Base-by-base conservation (phyloP, 1,140 invertebrate genomes). In the Saccostrea glomerata region DNA sequence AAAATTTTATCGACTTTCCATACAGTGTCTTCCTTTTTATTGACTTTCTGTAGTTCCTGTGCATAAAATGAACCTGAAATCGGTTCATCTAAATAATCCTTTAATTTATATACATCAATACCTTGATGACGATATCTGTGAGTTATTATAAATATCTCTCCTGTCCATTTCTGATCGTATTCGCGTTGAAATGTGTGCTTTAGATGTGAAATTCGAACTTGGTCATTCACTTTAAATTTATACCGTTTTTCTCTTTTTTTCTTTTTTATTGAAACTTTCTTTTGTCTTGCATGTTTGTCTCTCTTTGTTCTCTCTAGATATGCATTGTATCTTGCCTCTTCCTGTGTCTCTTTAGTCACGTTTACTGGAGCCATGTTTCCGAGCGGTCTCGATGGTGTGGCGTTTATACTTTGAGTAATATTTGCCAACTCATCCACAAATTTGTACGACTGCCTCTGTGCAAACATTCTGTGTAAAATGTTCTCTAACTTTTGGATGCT, bases 111-210 rank as follows among this genome's bases (percentile, higher is more conserved):
- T 70, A 70, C 66, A 11, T 25, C 66, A 70, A 70, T 30, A 23
- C 66, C 25, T 70, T 70, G n/a, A 70, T 73, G 55, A 47, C 82
- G 13, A 88, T 30, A 58, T 85, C 66, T 66, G 77, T 88, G 12
- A 47, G 47, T 82, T 17, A 88, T 63, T 30, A 55, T 40, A 40
- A 88, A 88, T 40, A 85, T 40, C 30, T 88, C 87, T 13, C 84
- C 87, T 23, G 84, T 77, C 84, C 87, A 88, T 55, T 85, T 88
- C 47, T 88, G 63, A 63, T 88, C 84, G 36, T 88, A 88, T 23
- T 88, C 84, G 17, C 82, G 25, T 89, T 47, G 30, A 84, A 89
- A 86, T 6, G 84, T 56, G 5, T 55, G 70, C 40, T 85, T 88
- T 40, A 88, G 11, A 56, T 86, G 47, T 5, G 85, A 55, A 30